Evolutionary conservation across 1,140 invertebrate species (phyloP), one percentile per base, ranked within the genome.

Genomic region (Lutraria rhynchaena): DNA sequence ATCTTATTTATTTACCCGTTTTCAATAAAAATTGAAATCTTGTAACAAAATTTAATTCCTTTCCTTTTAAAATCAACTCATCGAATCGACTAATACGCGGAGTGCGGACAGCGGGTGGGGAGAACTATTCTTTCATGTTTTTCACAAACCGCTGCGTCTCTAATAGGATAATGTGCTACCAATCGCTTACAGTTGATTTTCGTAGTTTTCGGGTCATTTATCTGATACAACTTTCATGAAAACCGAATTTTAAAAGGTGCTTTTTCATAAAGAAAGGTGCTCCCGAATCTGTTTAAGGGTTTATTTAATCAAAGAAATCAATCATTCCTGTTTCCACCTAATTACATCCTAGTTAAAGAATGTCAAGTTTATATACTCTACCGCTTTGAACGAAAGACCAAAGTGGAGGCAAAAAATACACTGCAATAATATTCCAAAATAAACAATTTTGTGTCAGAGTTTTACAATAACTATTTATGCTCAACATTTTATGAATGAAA

Each of bases 41-140:
- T 65, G 61, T 65, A 65, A 41, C 61, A 65, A 65, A 41, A 44
- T 65, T 65, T 65, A 65, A 65, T 65, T 65, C 61, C 61, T 27
- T 4, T 15, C 61, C 61, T 44, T 65, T 65, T 65, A 65, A 65
- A 65, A 27, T 22, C n/a, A 65, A 44, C 37, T 65, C 61, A 44
- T 65, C 61, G n/a, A 24, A 65, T 44, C 61, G 61, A 27, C 61
- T 65, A 65, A 65, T 65, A 19, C 13, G 61, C 22, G 61, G 46
- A n/a, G 61, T 22, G 19, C 9, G n/a, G 37, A 24, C 61, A 2
- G 37, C 61, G 37, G 61, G 61, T n/a, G 27, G 22, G 37, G 7
- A 7, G 7, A 24, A 19, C 37, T 15, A 24, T 44, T 44, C 61
- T 65, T 65, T 65, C 61, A 65, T 44, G 35, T 65, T 65, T 35